Evolutionary conservation across 2,797 vertebrate genomes (phyloP).

Genomic region (Squalus acanthias): DNA sequence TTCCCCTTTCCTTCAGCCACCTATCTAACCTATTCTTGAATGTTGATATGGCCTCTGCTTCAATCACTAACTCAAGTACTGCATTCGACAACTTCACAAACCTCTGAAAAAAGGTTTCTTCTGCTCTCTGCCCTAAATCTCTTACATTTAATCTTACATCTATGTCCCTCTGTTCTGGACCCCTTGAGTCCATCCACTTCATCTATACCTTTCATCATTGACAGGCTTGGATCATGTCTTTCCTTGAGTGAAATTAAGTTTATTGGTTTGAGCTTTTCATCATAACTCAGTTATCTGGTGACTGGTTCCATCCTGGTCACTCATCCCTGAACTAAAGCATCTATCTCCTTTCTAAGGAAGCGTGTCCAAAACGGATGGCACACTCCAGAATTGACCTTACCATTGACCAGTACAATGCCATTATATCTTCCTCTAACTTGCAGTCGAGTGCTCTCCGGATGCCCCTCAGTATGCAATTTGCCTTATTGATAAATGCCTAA

Average conservation of each 20-base stretch:
- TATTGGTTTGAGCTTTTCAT: too few species aligned
- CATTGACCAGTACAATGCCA: not conserved
- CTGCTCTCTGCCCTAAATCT: not conserved
- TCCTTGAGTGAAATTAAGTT: too few species aligned
- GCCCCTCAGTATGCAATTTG: not conserved
- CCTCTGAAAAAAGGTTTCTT: too few species aligned
- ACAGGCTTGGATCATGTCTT: not conserved
- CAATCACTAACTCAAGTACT: not conserved
- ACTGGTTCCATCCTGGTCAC: not conserved
- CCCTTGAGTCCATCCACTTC: not conserved
- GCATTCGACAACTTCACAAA: too few species aligned
- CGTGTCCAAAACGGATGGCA: not conserved
- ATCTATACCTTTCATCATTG: not conserved
- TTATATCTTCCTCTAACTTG: not conserved
- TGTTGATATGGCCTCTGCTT: not conserved
- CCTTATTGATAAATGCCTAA: not conserved
- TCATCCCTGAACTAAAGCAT: not conserved
- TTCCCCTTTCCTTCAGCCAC: not conserved
- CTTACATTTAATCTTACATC: not conserved
- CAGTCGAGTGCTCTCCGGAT: not conserved
- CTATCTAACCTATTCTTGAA: not conserved
- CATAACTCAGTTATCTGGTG: too few species aligned
- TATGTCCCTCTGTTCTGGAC: not conserved
- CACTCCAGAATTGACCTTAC: not conserved
- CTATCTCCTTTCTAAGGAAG: not conserved